phyloP scores from a whole-genome alignment of 2,888 invertebrate genomes.

The Argynnis bischoffii region DNA sequence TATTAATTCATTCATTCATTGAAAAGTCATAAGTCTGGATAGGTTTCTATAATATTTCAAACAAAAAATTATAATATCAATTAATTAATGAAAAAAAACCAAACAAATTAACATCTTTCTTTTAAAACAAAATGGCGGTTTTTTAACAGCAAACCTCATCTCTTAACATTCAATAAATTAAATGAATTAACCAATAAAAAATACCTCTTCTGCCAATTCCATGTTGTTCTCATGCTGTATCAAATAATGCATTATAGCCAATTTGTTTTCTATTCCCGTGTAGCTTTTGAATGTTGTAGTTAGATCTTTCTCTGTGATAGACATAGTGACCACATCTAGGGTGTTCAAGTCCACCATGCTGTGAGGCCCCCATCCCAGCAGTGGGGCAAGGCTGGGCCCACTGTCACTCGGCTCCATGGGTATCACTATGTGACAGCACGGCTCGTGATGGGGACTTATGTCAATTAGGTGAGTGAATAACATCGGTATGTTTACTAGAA shows the following conservation, averaged over 20 bases:
- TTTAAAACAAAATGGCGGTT: no score
- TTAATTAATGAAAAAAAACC: no score
- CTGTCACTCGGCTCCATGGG: conserved; percentile 82
- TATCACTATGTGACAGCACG: conserved; percentile 89
- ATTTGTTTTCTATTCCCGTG: conserved; percentile 86
- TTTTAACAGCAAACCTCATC: no score
- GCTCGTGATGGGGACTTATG: conserved; percentile 91
- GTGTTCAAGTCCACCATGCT: conserved; percentile 86
- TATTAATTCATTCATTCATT: no score
- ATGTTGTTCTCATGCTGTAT: conserved; percentile 89
- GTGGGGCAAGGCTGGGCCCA: conserved; percentile 86
- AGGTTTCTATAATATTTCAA: no score
- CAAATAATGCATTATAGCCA: conserved; percentile 92
- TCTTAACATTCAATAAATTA: no score
- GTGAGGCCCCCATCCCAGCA: conserved; percentile 80
- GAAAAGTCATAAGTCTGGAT: no score
- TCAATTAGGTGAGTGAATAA: conserved; percentile 93
- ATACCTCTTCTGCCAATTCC: conserved; percentile 88
- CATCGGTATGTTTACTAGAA: conserved; percentile 92
- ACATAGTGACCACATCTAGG: conserved; percentile 86
- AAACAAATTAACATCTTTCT: no score
- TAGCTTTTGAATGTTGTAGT: conserved; percentile 86
- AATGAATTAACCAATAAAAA: conserved; percentile 6
- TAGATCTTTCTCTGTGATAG: conserved; percentile 85
- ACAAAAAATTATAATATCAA: no score